phyloP scores from a whole-genome alignment of 2,113 vertebrate species.

The Origma solitaria region DNA sequence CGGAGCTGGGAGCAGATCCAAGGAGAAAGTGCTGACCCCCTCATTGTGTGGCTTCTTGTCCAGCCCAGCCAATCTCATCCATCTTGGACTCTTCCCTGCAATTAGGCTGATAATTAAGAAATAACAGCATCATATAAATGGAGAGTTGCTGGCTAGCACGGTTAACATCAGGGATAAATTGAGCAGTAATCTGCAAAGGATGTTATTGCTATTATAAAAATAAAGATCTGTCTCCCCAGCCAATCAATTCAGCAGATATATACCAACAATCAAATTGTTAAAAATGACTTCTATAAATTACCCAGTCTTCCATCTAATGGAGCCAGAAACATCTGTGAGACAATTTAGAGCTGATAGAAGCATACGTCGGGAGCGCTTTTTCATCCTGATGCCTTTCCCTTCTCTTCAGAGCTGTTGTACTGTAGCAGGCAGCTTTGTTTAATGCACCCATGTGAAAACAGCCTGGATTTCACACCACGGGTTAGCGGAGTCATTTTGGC shows the following conservation, averaged over 20 bases:
- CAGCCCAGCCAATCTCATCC: constrained; percentile 26
- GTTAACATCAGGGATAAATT: constrained; percentile 66
- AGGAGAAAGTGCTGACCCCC: not conserved
- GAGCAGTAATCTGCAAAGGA: constrained; percentile 71
- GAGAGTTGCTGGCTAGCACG: constrained; percentile 42
- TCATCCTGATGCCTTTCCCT: constrained; percentile 52
- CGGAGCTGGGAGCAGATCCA: not conserved
- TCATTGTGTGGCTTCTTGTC: constrained; percentile 19
- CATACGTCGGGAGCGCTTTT: constrained; percentile 47
- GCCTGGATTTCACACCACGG: constrained; percentile 55
- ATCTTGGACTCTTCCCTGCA: constrained; percentile 1
- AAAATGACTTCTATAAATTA: constrained; percentile 78
- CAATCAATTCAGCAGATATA: constrained; percentile 79
- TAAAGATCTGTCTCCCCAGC: constrained; percentile 74
- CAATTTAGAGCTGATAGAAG: constrained; percentile 70
- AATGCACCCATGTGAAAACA: constrained; percentile 67
- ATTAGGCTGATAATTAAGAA: constrained; percentile 76
- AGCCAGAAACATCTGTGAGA: constrained; percentile 72
- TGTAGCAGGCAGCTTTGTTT: constrained; percentile 50
- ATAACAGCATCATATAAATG: constrained; percentile 65
- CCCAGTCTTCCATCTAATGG: constrained; percentile 67
- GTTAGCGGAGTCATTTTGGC: constrained; percentile 58
- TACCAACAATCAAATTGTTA: constrained; percentile 78
- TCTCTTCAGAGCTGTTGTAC: constrained; percentile 37
- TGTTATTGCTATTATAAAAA: constrained; percentile 78